phyloP scores from a whole-genome alignment of 2,888 invertebrate genomes.

The Sthenelais limicola region DNA sequence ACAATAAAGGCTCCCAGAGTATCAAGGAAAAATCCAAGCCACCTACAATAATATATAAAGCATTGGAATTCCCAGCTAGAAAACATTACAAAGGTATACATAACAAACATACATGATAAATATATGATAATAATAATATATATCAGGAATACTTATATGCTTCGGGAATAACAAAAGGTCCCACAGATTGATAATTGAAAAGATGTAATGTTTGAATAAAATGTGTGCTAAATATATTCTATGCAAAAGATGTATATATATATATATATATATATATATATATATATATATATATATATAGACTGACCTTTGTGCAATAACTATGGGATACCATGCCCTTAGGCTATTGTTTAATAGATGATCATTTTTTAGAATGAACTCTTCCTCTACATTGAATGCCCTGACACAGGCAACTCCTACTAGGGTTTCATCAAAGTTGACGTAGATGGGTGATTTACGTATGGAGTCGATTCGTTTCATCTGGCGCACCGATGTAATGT shows the following conservation, averaged over 20 bases:
- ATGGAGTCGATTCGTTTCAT: slow-evolving; percentile 85
- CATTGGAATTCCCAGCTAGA: no score
- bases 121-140: no score
- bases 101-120: no score
- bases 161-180: no score
- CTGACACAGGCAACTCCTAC: slow-evolving; percentile 81
- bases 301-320: slow-evolving; percentile 35
- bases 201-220: no score
- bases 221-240: no score
- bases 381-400: slow-evolving; percentile 81
- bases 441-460: slow-evolving; percentile 93
- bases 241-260: no score
- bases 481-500: slow-evolving; percentile 32
- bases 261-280: no score
- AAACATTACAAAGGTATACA: no score
- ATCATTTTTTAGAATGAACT: slow-evolving; percentile 35
- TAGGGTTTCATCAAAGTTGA: slow-evolving; percentile 94
- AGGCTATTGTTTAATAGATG: slow-evolving; percentile 30
- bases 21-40: slow-evolving; percentile 29
- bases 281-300: no score
- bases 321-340: slow-evolving; percentile 38
- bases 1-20: slow-evolving; percentile 26
- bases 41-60: slow-evolving; percentile 17
- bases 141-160: no score
- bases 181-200: no score